Percentiles rank a stretch among this genome's conserved stretches.
Evolutionary conservation across 2,113 vertebrate species (phyloP).

Genomic region (Ovibos moschatus): DNA sequence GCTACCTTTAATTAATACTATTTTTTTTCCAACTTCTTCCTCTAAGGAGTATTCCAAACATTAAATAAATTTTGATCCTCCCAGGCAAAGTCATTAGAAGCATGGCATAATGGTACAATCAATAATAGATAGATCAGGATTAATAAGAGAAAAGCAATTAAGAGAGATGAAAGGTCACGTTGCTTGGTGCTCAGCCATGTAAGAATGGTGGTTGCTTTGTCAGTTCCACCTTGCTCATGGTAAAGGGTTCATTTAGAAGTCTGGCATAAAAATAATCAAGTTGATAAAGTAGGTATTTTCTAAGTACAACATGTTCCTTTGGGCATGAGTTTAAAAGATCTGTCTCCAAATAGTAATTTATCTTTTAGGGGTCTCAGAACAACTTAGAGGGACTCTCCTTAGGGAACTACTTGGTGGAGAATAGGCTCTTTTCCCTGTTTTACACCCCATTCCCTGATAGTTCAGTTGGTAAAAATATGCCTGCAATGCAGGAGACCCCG

Average conservation of each 20-base stretch:
- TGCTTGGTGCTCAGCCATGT: conserved; percentile 43
- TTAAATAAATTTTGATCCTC: conserved; percentile 73
- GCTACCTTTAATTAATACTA: conserved; percentile 25
- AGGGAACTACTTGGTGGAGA: neutral
- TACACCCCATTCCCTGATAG: neutral
- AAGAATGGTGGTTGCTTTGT: neutral
- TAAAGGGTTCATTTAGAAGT: conserved; percentile 38
- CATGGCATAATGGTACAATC: conserved; percentile 73
- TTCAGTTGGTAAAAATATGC: neutral
- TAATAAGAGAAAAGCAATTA: conserved; percentile 79
- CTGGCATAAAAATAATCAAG: neutral
- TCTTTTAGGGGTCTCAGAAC: neutral
- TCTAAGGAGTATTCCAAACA: conserved; percentile 50
- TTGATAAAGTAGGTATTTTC: neutral
- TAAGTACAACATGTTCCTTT: neutral
- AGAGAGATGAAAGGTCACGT: conserved; percentile 69
- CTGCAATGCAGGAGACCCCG: neutral
- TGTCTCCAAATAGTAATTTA: neutral
- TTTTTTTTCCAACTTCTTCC: conserved; percentile 48
- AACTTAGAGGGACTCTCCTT: neutral
- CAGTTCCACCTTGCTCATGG: conserved; percentile 32
- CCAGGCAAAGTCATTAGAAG: conserved; percentile 72
- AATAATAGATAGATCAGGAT: conserved; percentile 67
- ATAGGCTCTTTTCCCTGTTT: neutral
- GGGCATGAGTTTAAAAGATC: neutral